Percentiles rank a stretch among this genome's conserved stretches.
phyloP scores from a whole-genome alignment of 1,140 invertebrate genomes.

The Triops cancriformis region DNA sequence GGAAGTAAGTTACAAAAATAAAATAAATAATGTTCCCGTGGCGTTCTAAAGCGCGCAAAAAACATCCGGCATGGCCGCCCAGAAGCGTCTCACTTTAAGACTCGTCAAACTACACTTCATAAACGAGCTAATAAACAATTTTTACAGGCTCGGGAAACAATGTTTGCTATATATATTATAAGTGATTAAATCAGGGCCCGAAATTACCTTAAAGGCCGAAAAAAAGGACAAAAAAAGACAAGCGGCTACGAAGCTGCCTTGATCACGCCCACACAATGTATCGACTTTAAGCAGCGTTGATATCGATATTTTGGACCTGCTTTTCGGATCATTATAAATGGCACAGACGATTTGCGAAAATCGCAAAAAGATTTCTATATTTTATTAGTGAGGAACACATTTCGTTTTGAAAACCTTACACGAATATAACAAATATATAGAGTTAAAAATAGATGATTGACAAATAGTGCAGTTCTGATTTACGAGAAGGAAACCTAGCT shows the following conservation, averaged over 20 bases:
- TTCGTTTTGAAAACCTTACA: too few relatives aligned
- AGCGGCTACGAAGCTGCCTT: slow-evolving; percentile 2
- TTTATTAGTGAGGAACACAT: too few relatives aligned
- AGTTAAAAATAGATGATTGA: too few relatives aligned
- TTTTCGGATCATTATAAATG: not conserved
- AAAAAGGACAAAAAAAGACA: slow-evolving; percentile 11
- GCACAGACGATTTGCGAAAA: not conserved
- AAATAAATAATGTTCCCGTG: not conserved
- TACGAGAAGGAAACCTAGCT: too few relatives aligned
- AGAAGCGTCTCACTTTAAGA: slow-evolving; percentile 9
- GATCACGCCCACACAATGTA: slow-evolving; percentile 7
- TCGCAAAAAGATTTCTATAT: too few relatives aligned
- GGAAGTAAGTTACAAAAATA: not conserved
- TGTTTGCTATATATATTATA: not conserved
- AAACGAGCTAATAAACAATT: not conserved
- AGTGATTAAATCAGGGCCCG: not conserved
- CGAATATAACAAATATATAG: too few relatives aligned
- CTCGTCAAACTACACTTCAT: not conserved
- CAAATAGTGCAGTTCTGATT: too few relatives aligned
- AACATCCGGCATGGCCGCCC: slow-evolving; percentile 8
- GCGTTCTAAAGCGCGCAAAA: slow-evolving; percentile 12
- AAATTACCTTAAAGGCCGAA: slow-evolving; percentile 1
- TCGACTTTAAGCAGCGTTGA: not conserved
- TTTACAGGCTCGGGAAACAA: not conserved
- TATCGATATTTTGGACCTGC: not conserved